Percentiles rank a stretch among this genome's conserved stretches.
These are phyloP conservation scores for Drosophila pseudoobscura DNA, from an alignment of 1,140 invertebrate species.

Conservation along the genomic window DNA sequence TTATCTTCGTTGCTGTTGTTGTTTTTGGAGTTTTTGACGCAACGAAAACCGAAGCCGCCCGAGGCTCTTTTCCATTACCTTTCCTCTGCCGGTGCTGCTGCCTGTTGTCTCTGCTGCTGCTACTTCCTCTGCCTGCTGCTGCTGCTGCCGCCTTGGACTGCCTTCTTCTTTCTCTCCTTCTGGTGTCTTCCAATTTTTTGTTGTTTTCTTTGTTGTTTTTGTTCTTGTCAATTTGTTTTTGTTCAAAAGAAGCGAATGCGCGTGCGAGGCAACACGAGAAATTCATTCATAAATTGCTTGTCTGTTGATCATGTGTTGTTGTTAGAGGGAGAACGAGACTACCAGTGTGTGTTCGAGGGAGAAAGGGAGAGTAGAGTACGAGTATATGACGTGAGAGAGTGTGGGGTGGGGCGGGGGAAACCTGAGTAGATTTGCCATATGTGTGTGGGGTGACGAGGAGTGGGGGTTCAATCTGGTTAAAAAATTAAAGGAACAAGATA, in stretches of 20 bases:
- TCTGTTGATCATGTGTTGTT: constrained; percentile 21
- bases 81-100: constrained; percentile 12
- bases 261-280: constrained; percentile 80
- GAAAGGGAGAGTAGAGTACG: too few relatives aligned
- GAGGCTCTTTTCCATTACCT: constrained; percentile 11
- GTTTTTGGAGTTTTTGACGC: constrained; percentile 50
- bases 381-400: neutral
- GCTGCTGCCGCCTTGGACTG: constrained; percentile 7
- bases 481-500: constrained; percentile 24
- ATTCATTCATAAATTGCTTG: constrained; percentile 82
- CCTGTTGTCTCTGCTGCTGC: constrained; percentile 4
- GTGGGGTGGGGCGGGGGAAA: constrained; percentile 47
- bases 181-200: constrained; percentile 36
- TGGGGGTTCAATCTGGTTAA: constrained; percentile 28
- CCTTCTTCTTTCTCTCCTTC: too few relatives aligned
- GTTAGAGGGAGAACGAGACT: constrained; percentile 13
- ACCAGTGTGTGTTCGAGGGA: neutral
- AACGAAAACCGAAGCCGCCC: constrained; percentile 45
- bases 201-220: constrained; percentile 25
- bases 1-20: constrained; percentile 11
- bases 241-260: constrained; percentile 51
- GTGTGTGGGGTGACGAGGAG: constrained; percentile 19
- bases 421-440: constrained; percentile 75
- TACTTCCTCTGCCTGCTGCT: constrained; percentile 11
- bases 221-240: constrained; percentile 52